Evolutionary conservation across 1,140 invertebrate species (phyloP), one percentile per base, ranked within the genome.

Genomic region (Panagrolaimus sp.): DNA sequence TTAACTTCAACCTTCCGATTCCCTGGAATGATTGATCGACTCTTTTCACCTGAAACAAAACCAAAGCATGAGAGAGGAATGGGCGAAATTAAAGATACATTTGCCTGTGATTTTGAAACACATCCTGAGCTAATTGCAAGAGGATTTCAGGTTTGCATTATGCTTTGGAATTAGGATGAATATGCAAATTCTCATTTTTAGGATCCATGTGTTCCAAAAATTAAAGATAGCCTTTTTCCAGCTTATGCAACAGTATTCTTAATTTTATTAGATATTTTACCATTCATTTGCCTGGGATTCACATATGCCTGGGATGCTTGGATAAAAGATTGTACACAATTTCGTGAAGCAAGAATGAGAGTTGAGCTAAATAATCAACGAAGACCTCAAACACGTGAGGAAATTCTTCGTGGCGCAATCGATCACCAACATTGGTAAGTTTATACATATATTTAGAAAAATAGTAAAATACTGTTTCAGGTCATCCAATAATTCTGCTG

Each of bases 281-380:
- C 51, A 23, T 57, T 57, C 51, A 9, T 57, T 25, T 57, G n/a
- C 8, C 14, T 16, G 9, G 11, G 11, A 57, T 57, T 57, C 20
- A 57, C 51, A 13, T 57, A 57, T 20, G 51, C 51, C 8, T 57
- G 51, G 51, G 51, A 57, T 57, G 51, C 51, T 5, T 57, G 51
- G 51, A 9, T 57, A 5, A 57, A 57, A 16, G 51, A 57, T 57
- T 57, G 51, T 27, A 57, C 51, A 25, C 20, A 20, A 20, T 14
- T 57, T 20, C 51, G 51, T 27, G 51, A 57, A 57, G 51, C 51
- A 20, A 14, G 51, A 13, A 57, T 57, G 51, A 20, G 51, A 25
- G 51, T 57, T 16, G 51, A 57, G 20, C 51, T 57, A 11, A 57
- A 57, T 25, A 20, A 57, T 25, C 20, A 57, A 57, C 51, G 51